Base-by-base conservation (phyloP, 2,113 vertebrate species). In the Microtus oregoni region DNA sequence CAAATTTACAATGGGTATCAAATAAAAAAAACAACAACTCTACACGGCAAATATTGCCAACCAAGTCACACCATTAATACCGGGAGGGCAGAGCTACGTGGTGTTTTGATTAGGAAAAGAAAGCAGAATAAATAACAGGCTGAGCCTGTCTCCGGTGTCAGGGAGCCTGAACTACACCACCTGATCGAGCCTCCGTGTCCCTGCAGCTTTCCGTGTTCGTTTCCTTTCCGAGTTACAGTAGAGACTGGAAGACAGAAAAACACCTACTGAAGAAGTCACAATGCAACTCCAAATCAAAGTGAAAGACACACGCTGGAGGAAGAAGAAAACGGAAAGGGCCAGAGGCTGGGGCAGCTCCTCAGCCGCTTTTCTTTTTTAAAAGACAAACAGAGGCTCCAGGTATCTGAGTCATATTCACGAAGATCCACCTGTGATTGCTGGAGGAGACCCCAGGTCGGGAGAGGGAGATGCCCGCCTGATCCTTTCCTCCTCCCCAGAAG, bases 11-110 rank as follows among this genome's bases (percentile, higher is more conserved):
- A 97, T 98, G 98, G 98, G 92, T 97, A 98, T 96, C 98, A 98
- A 98, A 98, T 98, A 96, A 95, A 97, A 96, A 73, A 50, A 44
- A 65, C 28, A 67, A 83, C 73, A 67, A 83, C 73, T 97, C 98
- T 97, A 98, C 97, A 97, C 93, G 99, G 99, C 99, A 99, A 99
- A 99, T 99, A 99, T 99, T 99, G 99, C 99, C 99, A 99, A 99
- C 99, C 99, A 99, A 99, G 98, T 98, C 98, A 98, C 98, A 98
- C 98, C 98, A 96, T 98, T 98, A 99, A 99, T 98, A 99, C 98
- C 99, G 98, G 98, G 98, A 97, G 97, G 96, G 98, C 98, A 98
- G 98, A 98, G 98, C 98, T 98, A 95, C 89, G 96, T 97, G 96
- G 97, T 98, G 99, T 98, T 98, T 98, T 98, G 98, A 98, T 99